A percentile compares a stretch with the other conserved stretches of the same genome.
These are phyloP conservation scores for Hirtodrosophila alboralis DNA, from an alignment of 2,888 invertebrate genomes.

Conservation along the genomic window DNA sequence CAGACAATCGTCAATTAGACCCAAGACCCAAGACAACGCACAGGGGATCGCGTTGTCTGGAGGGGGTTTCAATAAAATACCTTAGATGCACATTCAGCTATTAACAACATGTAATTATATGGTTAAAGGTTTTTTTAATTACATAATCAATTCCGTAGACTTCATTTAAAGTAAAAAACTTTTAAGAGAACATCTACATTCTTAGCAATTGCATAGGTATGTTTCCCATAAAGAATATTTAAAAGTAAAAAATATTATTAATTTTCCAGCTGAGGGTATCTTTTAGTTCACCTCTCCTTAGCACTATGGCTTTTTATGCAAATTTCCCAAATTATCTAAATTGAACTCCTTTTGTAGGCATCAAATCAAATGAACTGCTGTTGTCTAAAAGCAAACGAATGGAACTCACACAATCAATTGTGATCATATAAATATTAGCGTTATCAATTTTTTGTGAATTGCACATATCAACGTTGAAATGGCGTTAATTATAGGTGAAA, in stretches of 20 bases:
- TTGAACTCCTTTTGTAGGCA: slow-evolving; percentile 7
- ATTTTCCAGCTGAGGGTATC: slow-evolving; percentile 8
- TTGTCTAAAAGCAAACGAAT: slow-evolving; percentile 34
- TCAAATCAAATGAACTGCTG: slow-evolving; percentile 21
- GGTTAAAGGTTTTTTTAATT: too few relatives aligned
- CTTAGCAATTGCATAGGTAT: too few relatives aligned
- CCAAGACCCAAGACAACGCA: slow-evolving; percentile 10
- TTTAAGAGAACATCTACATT: too few relatives aligned
- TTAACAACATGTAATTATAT: too few relatives aligned
- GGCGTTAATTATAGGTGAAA: slow-evolving; percentile 76
- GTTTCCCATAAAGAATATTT: too few relatives aligned
- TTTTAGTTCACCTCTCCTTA: background rate
- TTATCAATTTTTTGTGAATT: slow-evolving; percentile 59
- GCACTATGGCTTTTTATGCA: background rate
- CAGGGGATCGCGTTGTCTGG: too few relatives aligned
- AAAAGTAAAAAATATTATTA: too few relatives aligned
- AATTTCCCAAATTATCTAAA: background rate
- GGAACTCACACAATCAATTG: slow-evolving; percentile 28
- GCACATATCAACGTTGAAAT: slow-evolving; percentile 50
- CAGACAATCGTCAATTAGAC: slow-evolving; percentile 74
- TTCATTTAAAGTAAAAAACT: too few relatives aligned
- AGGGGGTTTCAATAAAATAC: too few relatives aligned
- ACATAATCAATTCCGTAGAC: too few relatives aligned
- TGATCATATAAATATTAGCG: slow-evolving; percentile 66
- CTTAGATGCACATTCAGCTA: too few relatives aligned